A percentile compares a stretch with the other conserved stretches of the same genome.
Evolutionary conservation across 1,140 invertebrate species (phyloP).

Genomic region (Tetragnatha versicolor): DNA sequence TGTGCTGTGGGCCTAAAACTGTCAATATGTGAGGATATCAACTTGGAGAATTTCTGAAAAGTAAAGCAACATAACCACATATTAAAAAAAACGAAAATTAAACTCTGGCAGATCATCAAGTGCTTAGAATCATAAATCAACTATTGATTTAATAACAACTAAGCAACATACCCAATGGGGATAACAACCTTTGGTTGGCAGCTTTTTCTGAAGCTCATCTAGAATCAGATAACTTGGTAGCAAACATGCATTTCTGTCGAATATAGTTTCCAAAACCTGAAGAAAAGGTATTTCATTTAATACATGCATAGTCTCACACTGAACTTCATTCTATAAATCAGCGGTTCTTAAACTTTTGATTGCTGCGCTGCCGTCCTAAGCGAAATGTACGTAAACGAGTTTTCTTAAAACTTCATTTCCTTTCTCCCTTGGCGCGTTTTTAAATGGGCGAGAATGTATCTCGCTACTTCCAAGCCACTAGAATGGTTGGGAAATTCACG

Average conservation of each 20-base stretch:
- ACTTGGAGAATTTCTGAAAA: slow-evolving; percentile 79
- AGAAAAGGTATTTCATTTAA: neutral
- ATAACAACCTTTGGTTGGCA: slow-evolving; percentile 67
- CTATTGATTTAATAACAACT: slow-evolving; percentile 3
- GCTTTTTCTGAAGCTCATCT: slow-evolving; percentile 85
- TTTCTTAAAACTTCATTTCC: neutral
- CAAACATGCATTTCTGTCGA: slow-evolving; percentile 89
- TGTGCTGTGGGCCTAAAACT: slow-evolving; percentile 90
- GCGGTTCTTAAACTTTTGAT: neutral
- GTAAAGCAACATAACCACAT: neutral
- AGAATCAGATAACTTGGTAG: slow-evolving; percentile 93
- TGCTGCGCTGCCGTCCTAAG: neutral
- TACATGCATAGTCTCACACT: too few species aligned
- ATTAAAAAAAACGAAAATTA: neutral
- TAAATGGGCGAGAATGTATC: too few species aligned
- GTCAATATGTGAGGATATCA: slow-evolving; percentile 88
- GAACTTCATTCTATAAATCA: neutral
- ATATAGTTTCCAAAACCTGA: slow-evolving; percentile 81
- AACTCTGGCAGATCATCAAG: too few species aligned
- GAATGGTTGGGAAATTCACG: too few species aligned
- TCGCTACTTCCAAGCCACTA: too few species aligned
- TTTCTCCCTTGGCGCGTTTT: too few species aligned
- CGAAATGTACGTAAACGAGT: neutral
- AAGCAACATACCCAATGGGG: slow-evolving; percentile 83
- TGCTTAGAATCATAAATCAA: too few species aligned